phyloP scores from a whole-genome alignment of 1,140 invertebrate species.

The Spodoptera litura region DNA sequence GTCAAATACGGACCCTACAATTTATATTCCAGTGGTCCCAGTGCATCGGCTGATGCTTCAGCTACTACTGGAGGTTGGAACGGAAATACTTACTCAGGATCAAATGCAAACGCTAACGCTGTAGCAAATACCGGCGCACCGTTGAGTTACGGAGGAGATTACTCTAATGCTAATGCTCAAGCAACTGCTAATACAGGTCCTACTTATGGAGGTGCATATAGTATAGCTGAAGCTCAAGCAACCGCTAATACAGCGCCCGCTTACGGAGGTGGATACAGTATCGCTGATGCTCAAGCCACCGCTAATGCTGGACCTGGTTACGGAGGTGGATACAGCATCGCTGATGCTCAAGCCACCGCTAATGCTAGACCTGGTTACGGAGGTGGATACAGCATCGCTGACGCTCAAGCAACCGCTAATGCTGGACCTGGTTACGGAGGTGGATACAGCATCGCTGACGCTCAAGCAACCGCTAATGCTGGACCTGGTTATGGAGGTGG shows the following conservation, averaged over 20 bases:
- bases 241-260: slow-evolving; percentile 46
- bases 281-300: neutral
- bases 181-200: neutral
- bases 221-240: slow-evolving; percentile 41
- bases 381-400: slow-evolving; percentile 21
- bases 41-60: neutral
- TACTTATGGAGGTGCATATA: slow-evolving; percentile 11
- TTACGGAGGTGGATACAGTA: slow-evolving; percentile 28
- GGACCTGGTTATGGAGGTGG: neutral
- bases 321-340: neutral
- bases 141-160: neutral
- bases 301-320: neutral
- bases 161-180: slow-evolving; percentile 12
- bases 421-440: slow-evolving; percentile 47
- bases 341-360: slow-evolving; percentile 14
- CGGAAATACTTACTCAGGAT: neutral
- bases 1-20: too few species aligned
- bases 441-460: neutral
- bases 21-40: neutral
- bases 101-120: slow-evolving; percentile 7
- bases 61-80: slow-evolving; percentile 4
- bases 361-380: slow-evolving; percentile 10
- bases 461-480: neutral
- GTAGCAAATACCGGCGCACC: neutral
- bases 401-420: slow-evolving; percentile 47